Base-by-base conservation (phyloP, 2,888 invertebrate species). In the Caenorhabditis wallacei region DNA sequence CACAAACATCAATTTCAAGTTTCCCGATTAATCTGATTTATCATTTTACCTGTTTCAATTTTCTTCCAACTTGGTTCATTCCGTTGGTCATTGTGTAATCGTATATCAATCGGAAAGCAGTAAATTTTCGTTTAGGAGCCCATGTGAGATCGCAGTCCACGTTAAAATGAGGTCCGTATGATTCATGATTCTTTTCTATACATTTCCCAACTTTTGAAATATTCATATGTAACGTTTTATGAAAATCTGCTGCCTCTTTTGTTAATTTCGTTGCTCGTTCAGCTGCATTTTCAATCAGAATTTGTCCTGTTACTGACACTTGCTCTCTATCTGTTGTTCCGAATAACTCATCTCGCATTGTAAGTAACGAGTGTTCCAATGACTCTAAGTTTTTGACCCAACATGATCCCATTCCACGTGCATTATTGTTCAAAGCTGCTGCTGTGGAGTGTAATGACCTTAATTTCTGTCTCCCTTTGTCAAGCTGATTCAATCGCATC, bases 131-230 rank as follows among this genome's bases (percentile, higher is more conserved):
- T 16, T 20, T 2, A 80, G 53, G 8, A 74, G 24, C 35, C 5
- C 35, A 51, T 35, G 87, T 87, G 16, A 90, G 70, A 70, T 90
- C 84, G 46, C 66, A 88, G 86, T 66, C 89, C 85, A 35, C 82
- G 63, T 46, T 76, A 72, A 56, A 91, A 82, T 20, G 89, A 43
- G 46, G 46, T 18, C 11, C n/a, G 4, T 1, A 18, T 13, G 46
- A 13, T 16, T 13, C 2, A 13, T 43, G 10, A 43, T 74, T 74
- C 10, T 59, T 63, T 30, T 99, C 98, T 88, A 99, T 96, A 0
- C 96, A 95, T 93, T 98, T 98, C 66, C 98, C 98, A 63, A 98
- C 96, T 94, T 96, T 96, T 0, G 98, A 98, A 4, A 95, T 94
- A 5, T 95, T 94, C 87, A 95, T 94, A 92, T 97, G 96, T 18